Evolutionary conservation across 1,140 invertebrate genomes (phyloP).

Genomic region (Drosophila seguyi): DNA sequence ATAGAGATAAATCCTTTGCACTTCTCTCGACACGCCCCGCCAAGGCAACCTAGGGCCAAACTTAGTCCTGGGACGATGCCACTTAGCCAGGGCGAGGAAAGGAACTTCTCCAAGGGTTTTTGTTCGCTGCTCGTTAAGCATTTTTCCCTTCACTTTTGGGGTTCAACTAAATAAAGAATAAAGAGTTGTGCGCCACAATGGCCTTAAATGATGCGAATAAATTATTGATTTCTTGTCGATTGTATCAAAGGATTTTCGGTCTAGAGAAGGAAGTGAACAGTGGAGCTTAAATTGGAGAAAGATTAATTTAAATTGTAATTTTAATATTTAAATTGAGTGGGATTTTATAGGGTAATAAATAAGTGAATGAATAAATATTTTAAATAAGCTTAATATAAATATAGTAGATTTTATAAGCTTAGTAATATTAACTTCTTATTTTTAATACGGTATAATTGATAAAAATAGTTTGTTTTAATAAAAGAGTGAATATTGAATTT

Average conservation of each 20-base stretch:
- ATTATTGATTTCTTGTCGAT: conserved; percentile 69
- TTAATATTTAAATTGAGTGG: too few species aligned
- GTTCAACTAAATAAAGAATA: conserved; percentile 74
- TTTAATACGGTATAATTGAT: neutral
- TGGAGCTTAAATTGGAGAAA: conserved; percentile 1
- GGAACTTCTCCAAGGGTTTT: conserved; percentile 32
- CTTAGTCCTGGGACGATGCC: conserved; percentile 25
- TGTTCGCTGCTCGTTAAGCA: conserved; percentile 65
- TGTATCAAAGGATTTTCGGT: conserved; percentile 1
- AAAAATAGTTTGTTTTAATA: neutral
- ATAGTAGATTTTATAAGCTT: too few species aligned
- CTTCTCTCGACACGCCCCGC: conserved; percentile 59
- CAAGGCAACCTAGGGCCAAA: conserved; percentile 38
- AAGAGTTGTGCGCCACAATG: conserved; percentile 60
- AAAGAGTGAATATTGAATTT: neutral
- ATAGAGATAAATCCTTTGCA: conserved; percentile 69
- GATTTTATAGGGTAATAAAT: neutral
- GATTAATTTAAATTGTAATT: neutral
- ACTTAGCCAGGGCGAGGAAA: conserved; percentile 12
- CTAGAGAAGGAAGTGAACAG: conserved; percentile 8
- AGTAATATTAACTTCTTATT: neutral
- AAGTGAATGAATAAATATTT: neutral
- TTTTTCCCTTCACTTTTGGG: conserved; percentile 49
- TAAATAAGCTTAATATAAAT: too few species aligned
- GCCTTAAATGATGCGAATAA: conserved; percentile 70